phyloP scores from a whole-genome alignment of 2,888 invertebrate genomes.

The Hartigia nigra region DNA sequence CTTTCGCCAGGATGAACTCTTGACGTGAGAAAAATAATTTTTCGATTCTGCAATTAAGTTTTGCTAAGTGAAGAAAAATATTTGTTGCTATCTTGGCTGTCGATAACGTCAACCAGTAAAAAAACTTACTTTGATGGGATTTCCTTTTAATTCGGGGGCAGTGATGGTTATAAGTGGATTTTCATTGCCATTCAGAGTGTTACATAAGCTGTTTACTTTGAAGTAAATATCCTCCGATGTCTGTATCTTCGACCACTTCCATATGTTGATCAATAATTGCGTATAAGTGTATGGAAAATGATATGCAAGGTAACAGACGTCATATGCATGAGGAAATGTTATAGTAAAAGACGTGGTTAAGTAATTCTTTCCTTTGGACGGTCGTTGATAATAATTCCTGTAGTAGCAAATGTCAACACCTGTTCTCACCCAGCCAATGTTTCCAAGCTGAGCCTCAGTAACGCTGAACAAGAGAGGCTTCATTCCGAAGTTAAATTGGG shows the following conservation, averaged over 20 bases:
- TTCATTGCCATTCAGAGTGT: slow-evolving; percentile 78
- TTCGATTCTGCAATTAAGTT: slow-evolving; percentile 69
- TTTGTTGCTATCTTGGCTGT: not conserved
- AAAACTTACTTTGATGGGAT: slow-evolving; percentile 69
- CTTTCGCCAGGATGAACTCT: slow-evolving; percentile 91
- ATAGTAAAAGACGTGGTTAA: slow-evolving; percentile 84
- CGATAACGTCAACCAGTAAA: not conserved
- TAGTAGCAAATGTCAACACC: slow-evolving; percentile 87
- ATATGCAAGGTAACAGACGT: slow-evolving; percentile 87
- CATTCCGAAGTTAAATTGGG: slow-evolving; percentile 91
- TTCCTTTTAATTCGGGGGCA: slow-evolving; percentile 69
- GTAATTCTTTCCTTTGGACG: slow-evolving; percentile 72
- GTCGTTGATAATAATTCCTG: slow-evolving; percentile 78
- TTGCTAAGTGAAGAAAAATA: not conserved
- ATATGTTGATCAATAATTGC: slow-evolving; percentile 78
- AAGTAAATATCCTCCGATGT: slow-evolving; percentile 70
- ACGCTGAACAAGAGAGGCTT: slow-evolving; percentile 90
- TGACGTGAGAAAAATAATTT: slow-evolving; percentile 79
- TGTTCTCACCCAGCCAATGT: slow-evolving; percentile 76
- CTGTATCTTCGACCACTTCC: slow-evolving; percentile 72
- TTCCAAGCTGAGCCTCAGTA: slow-evolving; percentile 73
- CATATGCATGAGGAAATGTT: slow-evolving; percentile 78
- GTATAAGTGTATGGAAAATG: slow-evolving; percentile 90
- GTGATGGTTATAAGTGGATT: slow-evolving; percentile 83
- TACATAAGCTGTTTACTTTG: slow-evolving; percentile 76